Conservation (phyloP, 2,113 vertebrate species). For the Etia nguti region DNA sequence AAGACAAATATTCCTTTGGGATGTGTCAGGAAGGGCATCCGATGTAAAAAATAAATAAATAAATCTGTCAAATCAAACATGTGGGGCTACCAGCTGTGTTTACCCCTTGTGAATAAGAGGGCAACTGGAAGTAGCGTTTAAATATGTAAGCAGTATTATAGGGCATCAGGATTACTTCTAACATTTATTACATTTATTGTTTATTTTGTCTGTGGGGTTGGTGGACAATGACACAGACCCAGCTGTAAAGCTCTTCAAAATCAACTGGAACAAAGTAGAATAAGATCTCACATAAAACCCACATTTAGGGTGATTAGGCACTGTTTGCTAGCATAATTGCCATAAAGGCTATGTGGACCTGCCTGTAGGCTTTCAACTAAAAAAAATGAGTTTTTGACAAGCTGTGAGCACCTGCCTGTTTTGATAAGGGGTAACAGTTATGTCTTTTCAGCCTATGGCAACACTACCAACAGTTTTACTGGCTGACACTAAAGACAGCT, state of each 20-base stretch:
- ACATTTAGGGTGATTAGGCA: not conserved
- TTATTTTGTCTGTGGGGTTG: not conserved
- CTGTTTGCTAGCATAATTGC: not conserved
- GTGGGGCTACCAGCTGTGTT: not conserved
- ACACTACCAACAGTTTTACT: not conserved
- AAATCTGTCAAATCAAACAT: not conserved
- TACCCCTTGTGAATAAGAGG: not conserved
- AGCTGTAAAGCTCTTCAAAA: not conserved
- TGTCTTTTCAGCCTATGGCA: not conserved
- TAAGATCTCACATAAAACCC: not conserved
- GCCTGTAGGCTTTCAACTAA: not conserved
- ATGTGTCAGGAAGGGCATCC: not conserved
- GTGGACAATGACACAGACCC: accelerated
- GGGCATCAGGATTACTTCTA: not conserved
- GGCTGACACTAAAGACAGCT: not conserved
- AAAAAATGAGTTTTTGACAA: not conserved
- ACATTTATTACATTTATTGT: not conserved
- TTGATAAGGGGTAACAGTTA: not conserved
- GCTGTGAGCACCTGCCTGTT: not conserved
- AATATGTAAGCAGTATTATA: not conserved
- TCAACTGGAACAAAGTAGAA: not conserved
- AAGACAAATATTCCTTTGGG: not conserved
- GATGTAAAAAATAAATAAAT: accelerated
- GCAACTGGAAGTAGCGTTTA: not conserved
- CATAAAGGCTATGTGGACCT: not conserved